Percentiles rank a stretch among this genome's conserved stretches.
phyloP scores from a whole-genome alignment of 2,113 vertebrate genomes.

The Ictidomys tridecemlineatus region DNA sequence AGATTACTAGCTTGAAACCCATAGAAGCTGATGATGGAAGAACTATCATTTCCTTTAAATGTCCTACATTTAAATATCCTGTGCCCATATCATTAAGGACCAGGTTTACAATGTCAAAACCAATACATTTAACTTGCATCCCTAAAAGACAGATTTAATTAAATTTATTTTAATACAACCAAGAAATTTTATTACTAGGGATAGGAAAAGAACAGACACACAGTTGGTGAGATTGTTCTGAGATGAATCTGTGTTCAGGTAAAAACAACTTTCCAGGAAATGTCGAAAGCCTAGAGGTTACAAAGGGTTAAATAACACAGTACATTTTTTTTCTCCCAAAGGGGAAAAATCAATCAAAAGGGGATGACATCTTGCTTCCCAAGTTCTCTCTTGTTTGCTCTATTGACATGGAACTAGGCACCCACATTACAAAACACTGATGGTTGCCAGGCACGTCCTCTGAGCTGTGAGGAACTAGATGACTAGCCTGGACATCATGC shows the following conservation, averaged over 20 bases:
- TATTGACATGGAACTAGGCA: not conserved
- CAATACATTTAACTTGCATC: not conserved
- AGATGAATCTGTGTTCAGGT: not conserved
- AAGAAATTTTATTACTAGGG: not conserved
- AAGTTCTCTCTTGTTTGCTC: conserved; percentile 15
- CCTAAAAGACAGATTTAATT: not conserved
- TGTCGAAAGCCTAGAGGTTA: not conserved
- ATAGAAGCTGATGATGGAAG: not conserved
- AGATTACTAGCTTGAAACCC: not conserved
- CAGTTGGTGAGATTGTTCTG: not conserved
- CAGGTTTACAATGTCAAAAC: not conserved
- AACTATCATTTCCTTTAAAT: not conserved
- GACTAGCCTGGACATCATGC: not conserved
- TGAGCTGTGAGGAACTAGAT: not conserved
- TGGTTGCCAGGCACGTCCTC: not conserved
- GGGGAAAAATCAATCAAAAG: not conserved
- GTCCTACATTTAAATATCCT: not conserved
- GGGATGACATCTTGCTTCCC: not conserved
- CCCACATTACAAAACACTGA: not conserved
- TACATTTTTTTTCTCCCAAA: not conserved
- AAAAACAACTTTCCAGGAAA: conserved; percentile 43
- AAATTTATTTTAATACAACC: conserved; percentile 36
- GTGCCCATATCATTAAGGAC: not conserved
- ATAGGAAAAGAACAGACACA: not conserved
- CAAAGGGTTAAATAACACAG: not conserved